Conservation (phyloP, 2,113 vertebrate species). For the Cygnus buccinator region DNA sequence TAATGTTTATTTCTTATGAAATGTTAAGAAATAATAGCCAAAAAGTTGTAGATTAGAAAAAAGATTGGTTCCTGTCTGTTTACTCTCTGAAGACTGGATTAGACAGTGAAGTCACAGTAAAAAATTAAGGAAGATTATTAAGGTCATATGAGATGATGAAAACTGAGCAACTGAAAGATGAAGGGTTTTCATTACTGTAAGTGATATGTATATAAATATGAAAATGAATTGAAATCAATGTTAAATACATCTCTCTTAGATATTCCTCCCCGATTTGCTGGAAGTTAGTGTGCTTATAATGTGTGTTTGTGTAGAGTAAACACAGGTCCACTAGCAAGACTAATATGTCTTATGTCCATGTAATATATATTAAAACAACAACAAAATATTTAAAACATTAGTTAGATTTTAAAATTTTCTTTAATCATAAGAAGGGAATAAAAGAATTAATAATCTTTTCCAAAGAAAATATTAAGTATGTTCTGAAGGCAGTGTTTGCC, state of each 20-base stretch:
- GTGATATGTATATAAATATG: conserved; percentile 2
- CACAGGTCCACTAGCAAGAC: background rate
- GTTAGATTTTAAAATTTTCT: background rate
- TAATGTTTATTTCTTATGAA: background rate
- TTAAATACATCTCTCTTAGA: background rate
- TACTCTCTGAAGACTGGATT: background rate
- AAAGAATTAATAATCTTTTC: background rate
- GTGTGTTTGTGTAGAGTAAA: background rate
- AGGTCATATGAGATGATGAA: background rate
- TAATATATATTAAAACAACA: background rate
- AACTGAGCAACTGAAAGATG: background rate
- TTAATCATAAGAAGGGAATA: background rate
- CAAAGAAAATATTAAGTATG: background rate
- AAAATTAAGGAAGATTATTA: background rate
- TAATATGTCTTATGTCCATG: background rate
- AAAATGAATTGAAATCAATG: background rate
- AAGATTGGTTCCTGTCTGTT: background rate
- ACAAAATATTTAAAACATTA: background rate
- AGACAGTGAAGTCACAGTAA: background rate
- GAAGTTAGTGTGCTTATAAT: background rate
- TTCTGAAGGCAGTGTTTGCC: background rate
- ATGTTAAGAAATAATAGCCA: background rate
- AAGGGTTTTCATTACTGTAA: background rate
- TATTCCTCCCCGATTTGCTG: background rate
- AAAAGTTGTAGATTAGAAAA: background rate